Conservation (phyloP, 2,888 invertebrate genomes). For the Lithophane leautieri region DNA sequence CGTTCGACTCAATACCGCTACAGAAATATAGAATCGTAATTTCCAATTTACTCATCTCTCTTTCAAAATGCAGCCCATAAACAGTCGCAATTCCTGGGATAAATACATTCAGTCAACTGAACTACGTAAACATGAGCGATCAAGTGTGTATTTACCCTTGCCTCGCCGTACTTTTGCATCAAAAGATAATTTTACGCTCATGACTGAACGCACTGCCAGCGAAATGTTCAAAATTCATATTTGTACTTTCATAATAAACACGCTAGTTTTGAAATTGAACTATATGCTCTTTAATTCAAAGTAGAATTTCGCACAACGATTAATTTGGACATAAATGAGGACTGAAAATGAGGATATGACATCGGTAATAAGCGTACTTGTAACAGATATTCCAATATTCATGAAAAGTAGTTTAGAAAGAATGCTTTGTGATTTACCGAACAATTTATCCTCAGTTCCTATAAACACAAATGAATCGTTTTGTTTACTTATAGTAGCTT, state of each 20-base stretch:
- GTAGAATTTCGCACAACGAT: slow-evolving; percentile 19
- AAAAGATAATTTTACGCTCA: slow-evolving; percentile 61
- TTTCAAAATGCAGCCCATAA: slow-evolving; percentile 32
- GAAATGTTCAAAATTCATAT: slow-evolving; percentile 59
- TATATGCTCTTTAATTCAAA: slow-evolving; percentile 15
- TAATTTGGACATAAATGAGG: slow-evolving; percentile 47
- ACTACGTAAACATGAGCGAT: slow-evolving; percentile 32
- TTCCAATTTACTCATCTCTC: slow-evolving; percentile 28
- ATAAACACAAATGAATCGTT: too few relatives aligned
- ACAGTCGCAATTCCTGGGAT: slow-evolving; percentile 29
- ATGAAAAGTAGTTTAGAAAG: slow-evolving; percentile 29
- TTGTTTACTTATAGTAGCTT: too few relatives aligned
- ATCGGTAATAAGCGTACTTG: slow-evolving; percentile 55
- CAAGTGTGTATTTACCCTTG: slow-evolving; percentile 45
- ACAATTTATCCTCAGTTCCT: slow-evolving; percentile 3
- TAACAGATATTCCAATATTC: slow-evolving; percentile 57
- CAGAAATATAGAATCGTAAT: background rate
- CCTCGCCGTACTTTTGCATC: slow-evolving; percentile 48
- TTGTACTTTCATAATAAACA: slow-evolving; percentile 46
- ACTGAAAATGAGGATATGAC: slow-evolving; percentile 62
- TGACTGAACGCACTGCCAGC: slow-evolving; percentile 48
- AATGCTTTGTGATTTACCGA: background rate
- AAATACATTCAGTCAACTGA: slow-evolving; percentile 41
- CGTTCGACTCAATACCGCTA: background rate
- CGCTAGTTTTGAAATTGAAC: slow-evolving; percentile 40